Percentiles rank a stretch among this genome's conserved stretches.
Evolutionary conservation across 2,113 vertebrate genomes (phyloP).

Genomic region (Malurus cyaneus): DNA sequence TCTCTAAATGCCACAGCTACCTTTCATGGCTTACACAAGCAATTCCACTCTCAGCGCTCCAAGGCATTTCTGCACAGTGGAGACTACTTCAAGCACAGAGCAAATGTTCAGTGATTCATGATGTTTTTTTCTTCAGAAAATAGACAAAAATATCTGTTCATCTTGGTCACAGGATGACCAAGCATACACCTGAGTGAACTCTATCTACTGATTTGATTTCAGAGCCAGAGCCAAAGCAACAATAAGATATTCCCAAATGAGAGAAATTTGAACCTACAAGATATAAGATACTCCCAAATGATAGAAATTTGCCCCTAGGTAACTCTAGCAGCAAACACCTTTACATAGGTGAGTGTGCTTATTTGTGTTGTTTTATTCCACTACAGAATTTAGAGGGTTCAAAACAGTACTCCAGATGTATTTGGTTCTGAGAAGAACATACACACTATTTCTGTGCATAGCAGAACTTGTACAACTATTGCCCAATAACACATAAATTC

Average conservation of each 20-base stretch:
- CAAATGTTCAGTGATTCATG: neutral
- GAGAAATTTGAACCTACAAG: neutral
- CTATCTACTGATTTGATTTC: neutral
- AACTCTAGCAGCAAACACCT: neutral
- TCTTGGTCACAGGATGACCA: neutral
- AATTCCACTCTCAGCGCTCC: neutral
- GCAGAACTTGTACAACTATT: neutral
- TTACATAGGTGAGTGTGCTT: fast-evolving
- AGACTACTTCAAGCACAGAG: neutral
- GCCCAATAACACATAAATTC: neutral
- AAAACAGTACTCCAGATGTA: neutral
- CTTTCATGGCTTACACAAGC: neutral
- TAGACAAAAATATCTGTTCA: neutral
- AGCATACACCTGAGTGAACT: neutral
- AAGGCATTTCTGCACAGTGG: neutral
- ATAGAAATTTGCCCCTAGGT: neutral
- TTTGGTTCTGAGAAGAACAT: neutral
- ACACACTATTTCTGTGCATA: neutral
- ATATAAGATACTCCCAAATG: neutral
- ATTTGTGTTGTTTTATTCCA: neutral
- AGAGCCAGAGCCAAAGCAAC: neutral
- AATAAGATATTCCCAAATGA: neutral
- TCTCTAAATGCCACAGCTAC: neutral
- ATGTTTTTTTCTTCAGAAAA: neutral
- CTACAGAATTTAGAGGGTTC: neutral